Conservation (phyloP, 1,140 invertebrate genomes). For the Atta colombica region DNA sequence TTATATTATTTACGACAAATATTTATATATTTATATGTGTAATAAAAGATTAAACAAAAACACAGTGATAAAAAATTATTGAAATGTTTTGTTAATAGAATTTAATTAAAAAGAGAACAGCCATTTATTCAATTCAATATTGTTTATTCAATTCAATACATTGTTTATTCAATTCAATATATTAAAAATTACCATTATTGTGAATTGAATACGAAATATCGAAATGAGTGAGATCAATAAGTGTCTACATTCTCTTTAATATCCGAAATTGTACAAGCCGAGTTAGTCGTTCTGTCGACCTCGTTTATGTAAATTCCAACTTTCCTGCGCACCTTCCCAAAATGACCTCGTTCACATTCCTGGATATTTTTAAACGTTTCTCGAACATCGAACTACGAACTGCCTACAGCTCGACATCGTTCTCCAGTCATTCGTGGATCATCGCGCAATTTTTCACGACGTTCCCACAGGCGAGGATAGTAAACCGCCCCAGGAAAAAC, state of each 20-base stretch:
- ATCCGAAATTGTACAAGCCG: constrained; percentile 1
- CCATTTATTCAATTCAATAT: background rate
- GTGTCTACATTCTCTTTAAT: constrained; percentile 9
- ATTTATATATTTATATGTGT: background rate
- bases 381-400: constrained; percentile 33
- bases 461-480: background rate
- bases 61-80: background rate
- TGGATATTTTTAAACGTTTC: constrained; percentile 74
- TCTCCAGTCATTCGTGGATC: constrained; percentile 66
- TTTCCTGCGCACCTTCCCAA: constrained; percentile 30
- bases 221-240: background rate
- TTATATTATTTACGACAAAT: background rate
- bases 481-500: constrained; percentile 2
- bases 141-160: background rate
- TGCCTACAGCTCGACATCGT: background rate
- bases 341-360: constrained; percentile 70
- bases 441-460: constrained; percentile 67
- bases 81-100: background rate
- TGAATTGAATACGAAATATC: background rate
- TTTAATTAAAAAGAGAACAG: background rate
- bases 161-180: background rate
- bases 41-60: background rate
- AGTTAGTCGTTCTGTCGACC: constrained; percentile 41
- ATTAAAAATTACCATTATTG: background rate
- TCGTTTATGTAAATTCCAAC: constrained; percentile 56